Percentiles rank a stretch among this genome's conserved stretches.
These are phyloP conservation scores for Zosterops pallidus DNA, from an alignment of 2,113 vertebrate genomes.

Conservation along the genomic window DNA sequence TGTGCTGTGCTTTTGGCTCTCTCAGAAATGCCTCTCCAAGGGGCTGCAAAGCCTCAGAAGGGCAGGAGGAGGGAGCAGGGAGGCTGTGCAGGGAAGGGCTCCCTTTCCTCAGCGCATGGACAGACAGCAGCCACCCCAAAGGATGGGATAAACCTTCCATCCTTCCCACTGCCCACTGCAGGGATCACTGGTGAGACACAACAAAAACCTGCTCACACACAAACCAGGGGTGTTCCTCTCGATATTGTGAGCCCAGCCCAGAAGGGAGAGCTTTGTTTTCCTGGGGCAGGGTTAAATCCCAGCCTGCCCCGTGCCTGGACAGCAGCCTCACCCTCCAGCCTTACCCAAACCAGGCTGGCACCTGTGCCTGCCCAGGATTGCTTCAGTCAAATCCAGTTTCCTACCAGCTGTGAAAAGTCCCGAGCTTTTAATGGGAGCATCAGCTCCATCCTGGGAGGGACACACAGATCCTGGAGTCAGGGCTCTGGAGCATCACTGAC, in stretches of 20 bases:
- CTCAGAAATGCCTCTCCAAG: not conserved
- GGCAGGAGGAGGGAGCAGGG: not conserved
- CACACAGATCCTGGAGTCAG: not conserved
- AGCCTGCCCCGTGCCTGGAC: not conserved
- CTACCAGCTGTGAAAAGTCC: not conserved
- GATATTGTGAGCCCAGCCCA: not conserved
- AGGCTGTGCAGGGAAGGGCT: not conserved
- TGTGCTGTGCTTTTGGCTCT: not conserved
- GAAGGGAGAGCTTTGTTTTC: not conserved
- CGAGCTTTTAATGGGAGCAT: not conserved
- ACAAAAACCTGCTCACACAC: not conserved
- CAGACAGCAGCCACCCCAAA: not conserved
- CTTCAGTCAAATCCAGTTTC: not conserved
- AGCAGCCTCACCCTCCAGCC: not conserved
- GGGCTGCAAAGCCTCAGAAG: not conserved
- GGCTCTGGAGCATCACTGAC: not conserved
- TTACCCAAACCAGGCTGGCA: not conserved
- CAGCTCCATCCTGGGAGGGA: not conserved
- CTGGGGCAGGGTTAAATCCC: not conserved
- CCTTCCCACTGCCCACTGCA: not conserved
- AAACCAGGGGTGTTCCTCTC: not conserved
- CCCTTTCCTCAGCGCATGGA: not conserved
- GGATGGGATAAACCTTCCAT: not conserved
- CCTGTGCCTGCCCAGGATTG: not conserved
- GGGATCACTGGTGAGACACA: not conserved